Percentiles rank a stretch among this genome's conserved stretches.
Conservation (phyloP, 2,888 invertebrate species). For the Tenthredo livida region DNA sequence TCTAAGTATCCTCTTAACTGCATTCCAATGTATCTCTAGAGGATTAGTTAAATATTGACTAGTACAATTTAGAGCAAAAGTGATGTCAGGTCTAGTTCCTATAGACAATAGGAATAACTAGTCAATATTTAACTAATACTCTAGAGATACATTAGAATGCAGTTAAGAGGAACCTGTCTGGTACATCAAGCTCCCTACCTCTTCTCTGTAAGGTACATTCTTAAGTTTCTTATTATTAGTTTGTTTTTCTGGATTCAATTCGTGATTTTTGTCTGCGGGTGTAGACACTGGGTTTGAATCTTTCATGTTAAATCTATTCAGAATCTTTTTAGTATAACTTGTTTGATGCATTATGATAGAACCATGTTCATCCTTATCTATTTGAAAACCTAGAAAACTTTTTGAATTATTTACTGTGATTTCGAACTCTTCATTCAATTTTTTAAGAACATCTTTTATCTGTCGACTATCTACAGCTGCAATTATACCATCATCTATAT, state of each 20-base stretch:
- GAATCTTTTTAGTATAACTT: not conserved
- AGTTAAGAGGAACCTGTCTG: no score
- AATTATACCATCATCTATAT: constrained; percentile 61
- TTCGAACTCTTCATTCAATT: constrained; percentile 49
- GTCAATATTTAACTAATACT: no score
- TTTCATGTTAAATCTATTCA: not conserved
- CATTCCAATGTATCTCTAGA: constrained; percentile 58
- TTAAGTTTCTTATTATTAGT: constrained; percentile 16
- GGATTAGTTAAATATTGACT: constrained; percentile 56
- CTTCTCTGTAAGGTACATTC: constrained; percentile 58
- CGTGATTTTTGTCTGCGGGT: constrained; percentile 45
- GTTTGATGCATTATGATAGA: constrained; percentile 20
- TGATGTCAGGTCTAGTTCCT: constrained; percentile 59
- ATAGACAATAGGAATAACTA: no score
- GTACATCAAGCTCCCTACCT: constrained; percentile 58
- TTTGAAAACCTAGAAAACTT: constrained; percentile 58
- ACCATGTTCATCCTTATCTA: constrained; percentile 6
- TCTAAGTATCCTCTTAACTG: constrained; percentile 57
- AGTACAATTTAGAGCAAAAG: constrained; percentile 55
- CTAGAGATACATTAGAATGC: no score
- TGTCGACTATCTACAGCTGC: not conserved
- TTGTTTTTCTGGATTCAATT: constrained; percentile 42
- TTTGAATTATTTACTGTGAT: constrained; percentile 41
- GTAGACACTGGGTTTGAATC: not conserved
- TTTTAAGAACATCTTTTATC: constrained; percentile 24